Percentiles rank a stretch among this genome's conserved stretches.
phyloP scores from a whole-genome alignment of 2,113 vertebrate species.

The Hiodon tergisus region DNA sequence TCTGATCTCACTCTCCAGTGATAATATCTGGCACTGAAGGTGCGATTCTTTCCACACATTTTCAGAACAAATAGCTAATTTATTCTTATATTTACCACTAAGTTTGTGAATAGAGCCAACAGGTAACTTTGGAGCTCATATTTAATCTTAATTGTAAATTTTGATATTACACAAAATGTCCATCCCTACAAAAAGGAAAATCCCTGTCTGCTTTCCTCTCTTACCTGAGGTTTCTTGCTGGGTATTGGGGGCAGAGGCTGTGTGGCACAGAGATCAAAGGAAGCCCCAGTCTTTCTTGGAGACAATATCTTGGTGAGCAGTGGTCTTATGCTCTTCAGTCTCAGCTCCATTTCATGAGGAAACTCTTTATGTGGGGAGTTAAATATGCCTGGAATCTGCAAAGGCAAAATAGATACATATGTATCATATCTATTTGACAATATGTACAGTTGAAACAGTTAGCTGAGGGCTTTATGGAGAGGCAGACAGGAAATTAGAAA shows the following conservation, averaged over 20 bases:
- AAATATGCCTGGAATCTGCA: constrained; percentile 79
- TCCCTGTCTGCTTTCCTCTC: background rate
- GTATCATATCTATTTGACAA: background rate
- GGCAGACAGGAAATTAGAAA: too few relatives aligned
- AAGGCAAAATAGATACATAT: constrained; percentile 26
- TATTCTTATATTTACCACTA: too few relatives aligned
- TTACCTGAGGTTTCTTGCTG: constrained; percentile 76
- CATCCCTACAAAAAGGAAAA: background rate
- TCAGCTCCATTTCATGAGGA: constrained; percentile 80
- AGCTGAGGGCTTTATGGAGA: too few relatives aligned
- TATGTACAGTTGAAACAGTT: background rate
- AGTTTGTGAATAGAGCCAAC: too few relatives aligned
- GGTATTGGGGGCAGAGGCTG: constrained; percentile 66
- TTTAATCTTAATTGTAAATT: too few relatives aligned
- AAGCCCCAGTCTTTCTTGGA: constrained; percentile 32
- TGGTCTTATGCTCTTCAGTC: constrained; percentile 69
- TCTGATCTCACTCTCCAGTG: too few relatives aligned
- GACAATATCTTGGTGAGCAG: constrained; percentile 36
- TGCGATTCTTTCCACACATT: too few relatives aligned
- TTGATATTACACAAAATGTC: too few relatives aligned
- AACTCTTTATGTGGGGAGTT: constrained; percentile 77
- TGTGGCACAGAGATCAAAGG: constrained; percentile 34
- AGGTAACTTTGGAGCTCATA: too few relatives aligned
- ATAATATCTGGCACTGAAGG: too few relatives aligned
- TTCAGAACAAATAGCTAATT: too few relatives aligned